These are phyloP conservation scores for Synanthedon andrenaeformis DNA, from an alignment of 2,888 invertebrate genomes.

Conservation along the genomic window DNA sequence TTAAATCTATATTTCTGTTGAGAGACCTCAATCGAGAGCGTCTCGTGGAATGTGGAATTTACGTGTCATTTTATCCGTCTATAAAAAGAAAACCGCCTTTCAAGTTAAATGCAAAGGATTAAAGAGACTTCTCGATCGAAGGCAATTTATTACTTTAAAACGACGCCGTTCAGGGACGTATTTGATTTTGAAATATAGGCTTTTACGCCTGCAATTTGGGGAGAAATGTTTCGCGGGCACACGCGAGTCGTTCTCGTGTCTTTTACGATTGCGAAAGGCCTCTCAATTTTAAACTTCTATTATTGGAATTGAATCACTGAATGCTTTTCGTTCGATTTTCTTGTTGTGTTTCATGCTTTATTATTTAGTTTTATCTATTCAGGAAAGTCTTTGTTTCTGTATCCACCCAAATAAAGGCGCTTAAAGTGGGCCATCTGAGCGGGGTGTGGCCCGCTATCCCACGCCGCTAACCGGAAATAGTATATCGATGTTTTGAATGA, in stretches of 20 bases:
- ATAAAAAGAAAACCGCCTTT: background rate
- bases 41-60: background rate
- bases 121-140: slow-evolving; percentile 4
- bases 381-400: too few species aligned
- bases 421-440: too few species aligned
- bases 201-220: slow-evolving; percentile 25
- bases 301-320: slow-evolving; percentile 25
- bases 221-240: background rate
- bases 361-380: background rate
- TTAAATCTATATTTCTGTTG: too few species aligned
- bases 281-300: slow-evolving; percentile 21
- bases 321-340: slow-evolving; percentile 2
- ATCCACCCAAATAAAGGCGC: too few species aligned
- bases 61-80: background rate
- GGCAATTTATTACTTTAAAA: slow-evolving; percentile 37
- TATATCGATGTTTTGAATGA: too few species aligned
- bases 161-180: slow-evolving; percentile 29
- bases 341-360: background rate
- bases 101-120: slow-evolving; percentile 1
- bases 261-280: slow-evolving; percentile 7
- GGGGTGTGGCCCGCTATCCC: too few species aligned
- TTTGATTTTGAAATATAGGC: slow-evolving; percentile 47
- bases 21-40: too few species aligned
- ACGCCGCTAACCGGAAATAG: too few species aligned
- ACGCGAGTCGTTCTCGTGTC: slow-evolving; percentile 1